phyloP scores from a whole-genome alignment of 2,888 invertebrate species.

The Athripsodes cinereus region DNA sequence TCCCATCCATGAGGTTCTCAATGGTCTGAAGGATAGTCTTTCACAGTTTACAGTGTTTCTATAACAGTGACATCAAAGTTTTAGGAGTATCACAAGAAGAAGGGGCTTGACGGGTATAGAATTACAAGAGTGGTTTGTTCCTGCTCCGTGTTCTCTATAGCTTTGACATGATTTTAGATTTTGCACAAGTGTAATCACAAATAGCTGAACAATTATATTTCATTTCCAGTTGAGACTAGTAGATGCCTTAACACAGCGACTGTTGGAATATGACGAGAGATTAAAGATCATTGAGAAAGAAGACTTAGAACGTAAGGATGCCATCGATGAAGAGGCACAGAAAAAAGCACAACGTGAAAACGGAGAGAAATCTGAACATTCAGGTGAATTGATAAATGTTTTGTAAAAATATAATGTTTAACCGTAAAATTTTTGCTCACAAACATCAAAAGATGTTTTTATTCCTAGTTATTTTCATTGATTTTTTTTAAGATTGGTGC shows the following conservation, averaged over 20 bases:
- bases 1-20: too few species aligned
- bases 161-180: not conserved
- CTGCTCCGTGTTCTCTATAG: too few species aligned
- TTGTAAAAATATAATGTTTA: too few species aligned
- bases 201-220: not conserved
- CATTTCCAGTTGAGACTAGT: conserved; percentile 56
- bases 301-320: conserved; percentile 48
- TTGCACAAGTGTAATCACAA: not conserved
- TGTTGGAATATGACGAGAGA: conserved; percentile 71
- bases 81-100: too few species aligned
- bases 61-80: too few species aligned
- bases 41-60: too few species aligned
- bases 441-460: too few species aligned
- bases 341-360: conserved; percentile 18
- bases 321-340: conserved; percentile 57
- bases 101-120: too few species aligned
- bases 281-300: conserved; percentile 62
- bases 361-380: conserved; percentile 23
- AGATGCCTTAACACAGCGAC: conserved; percentile 63
- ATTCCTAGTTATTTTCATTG: too few species aligned
- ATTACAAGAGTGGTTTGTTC: too few species aligned
- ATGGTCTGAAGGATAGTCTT: not conserved
- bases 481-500: too few species aligned
- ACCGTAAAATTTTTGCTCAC: too few species aligned
- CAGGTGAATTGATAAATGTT: conserved; percentile 13